Base-by-base conservation (phyloP, 2,797 vertebrate species). In the Scomberomorus guttatus region DNA sequence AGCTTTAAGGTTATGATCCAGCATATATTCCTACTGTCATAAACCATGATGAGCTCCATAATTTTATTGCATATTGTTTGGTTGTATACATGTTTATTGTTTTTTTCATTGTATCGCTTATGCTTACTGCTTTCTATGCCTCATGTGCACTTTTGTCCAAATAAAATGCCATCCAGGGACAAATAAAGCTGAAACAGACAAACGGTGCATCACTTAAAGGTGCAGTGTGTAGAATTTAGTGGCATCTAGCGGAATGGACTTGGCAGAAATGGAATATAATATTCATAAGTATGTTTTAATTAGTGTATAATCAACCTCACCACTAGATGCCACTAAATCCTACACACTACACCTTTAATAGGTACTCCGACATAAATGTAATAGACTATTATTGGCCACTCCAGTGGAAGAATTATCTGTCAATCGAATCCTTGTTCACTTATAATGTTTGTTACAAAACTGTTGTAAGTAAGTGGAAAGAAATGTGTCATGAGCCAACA, bases 51-150 rank as follows among this genome's bases (percentile, higher is more conserved):
- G 32, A 56, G 25, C 42, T 54, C 17, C 4, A 12, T 5, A 22
- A 22, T 58, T 83, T 66, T 62, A 75, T 55, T 75, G 73, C 60
- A 75, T 76, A 74, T 79, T 84, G 46, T 76, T 59, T 50, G 39
- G 39, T 61, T 68, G 25, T 44, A 15, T 61, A 50, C 18, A 20
- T 50, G 39, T 66, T 79, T 74, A 77, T 73, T 81, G 64, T 79
- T 69, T 71, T 73, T 27, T 39, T n/a, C n/a, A 63, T 75, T 63
- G 27, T 39, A 46, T 77, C 79, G 52, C 32, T 60, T 29, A 65
- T 27, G 34, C 42, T 34, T 25, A 6, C 71, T 70, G 44, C 57
- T 70, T 57, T 60, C 46, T 52, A 51, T 73, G 72, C 12, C 32
- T 75, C 6, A 51, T 25, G 1, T n/a, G 52, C 50, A 3, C 52